A percentile compares a stretch with the other conserved stretches of the same genome.
Conservation (phyloP, 1,140 invertebrate genomes). For the Diabrotica virgifera region DNA sequence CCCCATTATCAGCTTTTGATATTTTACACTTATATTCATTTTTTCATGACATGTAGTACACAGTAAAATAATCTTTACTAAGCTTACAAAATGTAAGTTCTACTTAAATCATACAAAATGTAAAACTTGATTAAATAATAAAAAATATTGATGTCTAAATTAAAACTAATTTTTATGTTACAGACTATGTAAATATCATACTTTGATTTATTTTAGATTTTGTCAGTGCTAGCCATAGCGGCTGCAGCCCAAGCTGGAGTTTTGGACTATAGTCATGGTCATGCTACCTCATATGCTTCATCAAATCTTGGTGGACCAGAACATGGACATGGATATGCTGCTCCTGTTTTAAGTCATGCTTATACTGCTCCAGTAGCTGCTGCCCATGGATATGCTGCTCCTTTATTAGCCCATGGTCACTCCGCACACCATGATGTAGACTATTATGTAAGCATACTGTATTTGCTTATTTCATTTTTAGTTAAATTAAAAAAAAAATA, state of each 20-base stretch:
- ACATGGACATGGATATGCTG: neutral
- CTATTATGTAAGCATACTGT: slow-evolving; percentile 35
- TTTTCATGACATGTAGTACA: too few species aligned
- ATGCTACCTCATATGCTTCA: slow-evolving; percentile 1
- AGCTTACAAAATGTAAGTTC: too few species aligned
- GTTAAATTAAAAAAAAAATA: too few species aligned
- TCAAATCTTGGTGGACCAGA: neutral
- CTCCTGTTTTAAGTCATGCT: slow-evolving; percentile 4
- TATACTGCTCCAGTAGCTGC: neutral
- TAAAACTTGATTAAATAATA: too few species aligned
- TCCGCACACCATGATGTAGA: slow-evolving; percentile 1
- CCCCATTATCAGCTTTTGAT: too few species aligned
- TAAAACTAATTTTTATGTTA: too few species aligned
- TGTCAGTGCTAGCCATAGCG: slow-evolving; percentile 27
- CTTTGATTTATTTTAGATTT: slow-evolving; percentile 22
- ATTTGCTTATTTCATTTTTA: too few species aligned
- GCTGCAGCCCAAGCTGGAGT: slow-evolving; percentile 33
- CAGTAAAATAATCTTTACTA: too few species aligned
- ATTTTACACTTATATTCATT: too few species aligned
- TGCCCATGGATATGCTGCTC: neutral
- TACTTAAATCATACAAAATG: too few species aligned
- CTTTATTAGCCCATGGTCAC: neutral
- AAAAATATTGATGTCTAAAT: too few species aligned
- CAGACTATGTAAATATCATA: too few species aligned
- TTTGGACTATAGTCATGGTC: neutral